Evolutionary conservation across 64 coral and sea anemone genomes (phyloP), one percentile per base, ranked within the genome.

Genomic region (Acropora yongei): DNA sequence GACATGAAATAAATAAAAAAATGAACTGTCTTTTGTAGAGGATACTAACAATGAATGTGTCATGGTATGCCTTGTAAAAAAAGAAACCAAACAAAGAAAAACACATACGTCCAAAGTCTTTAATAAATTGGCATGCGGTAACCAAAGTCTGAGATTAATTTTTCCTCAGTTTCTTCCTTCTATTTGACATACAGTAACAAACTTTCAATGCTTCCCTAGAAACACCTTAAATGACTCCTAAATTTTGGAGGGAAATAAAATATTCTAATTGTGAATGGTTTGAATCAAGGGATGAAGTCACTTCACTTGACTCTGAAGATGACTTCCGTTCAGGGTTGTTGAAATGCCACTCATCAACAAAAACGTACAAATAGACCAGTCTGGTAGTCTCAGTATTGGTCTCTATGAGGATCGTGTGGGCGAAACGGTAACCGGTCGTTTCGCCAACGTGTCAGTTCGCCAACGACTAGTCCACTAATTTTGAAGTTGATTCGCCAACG

Each of bases 31-130:
- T 30, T 30, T 30, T 30, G 30, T 30, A 30, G 30, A 30, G 30
- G 30, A 30, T 30, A 30, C 30, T 30, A 30, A 30, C 30, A 30
- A 30, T 30, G n/a, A n/a, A n/a, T n/a, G n/a, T n/a, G 30, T 5
- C n/a, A 74, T 1, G 55, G 5, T 58, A 58, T 7, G 0, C 6
- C 6, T 7, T 20, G 8, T 30, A 30, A 30, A 30, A 30, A 30
- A 30, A 30, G 30, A 30, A 30, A 44, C 8, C 47, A 44, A 78
- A 44, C 41, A 49, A 14, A 18, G 30, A 30, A 80, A n/a, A 48
- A 58, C 41, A 80, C 1, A 49, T 86, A 86, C 83, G 63, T 86
- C 61, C 83, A 86, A 86, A 86, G 16, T 86, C 83, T 86, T 61
- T 47, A 86, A 86, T 68, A 86, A 61, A 30, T 30, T 86, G 83